Evolutionary conservation across 2,113 vertebrate species (phyloP), one percentile per base, ranked within the genome.

Genomic region (Lota lota): DNA sequence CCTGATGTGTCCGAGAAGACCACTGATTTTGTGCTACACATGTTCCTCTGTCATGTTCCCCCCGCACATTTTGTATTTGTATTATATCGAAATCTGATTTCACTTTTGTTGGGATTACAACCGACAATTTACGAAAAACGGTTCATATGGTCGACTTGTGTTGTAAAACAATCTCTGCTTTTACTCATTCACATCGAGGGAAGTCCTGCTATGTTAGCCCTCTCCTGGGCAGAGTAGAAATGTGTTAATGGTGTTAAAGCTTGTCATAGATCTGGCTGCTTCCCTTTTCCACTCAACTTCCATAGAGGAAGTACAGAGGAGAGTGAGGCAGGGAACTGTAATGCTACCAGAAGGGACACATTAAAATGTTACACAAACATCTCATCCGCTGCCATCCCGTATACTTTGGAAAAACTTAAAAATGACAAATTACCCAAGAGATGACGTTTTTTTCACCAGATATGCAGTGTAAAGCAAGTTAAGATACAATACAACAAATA

Each of bases 221-320:
- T 74, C 76, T 75, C 81, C 33, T 0, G 68, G 68, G 81, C 28
- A 17, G 64, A 72, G 69, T 81, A 76, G 16, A 77, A 66, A 83
- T 0, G 78, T 78, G 79, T 88, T 84, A 84, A 84, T 78, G 72
- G 73, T 50, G 66, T 82, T 63, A 64, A 69, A 54, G 78, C 64
- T 77, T 75, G 81, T 79, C 75, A 79, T 80, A 70, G 67, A 68
- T 76, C 75, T 83, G 85, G 84, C 85, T 77, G 71, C 75, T 68
- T 67, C 17, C 80, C 64, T 83, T 47, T 87, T 87, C 84, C 79
- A 79, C 79, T 75, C 76, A 69, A 74, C 72, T 70, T 70, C 61
- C 80, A 57, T 54, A 53, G 58, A 77, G 73, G 69, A 77, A 73
- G 28, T 20, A 19, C 21, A 56, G 24, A 12, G 66, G 36, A 47